These are phyloP conservation scores for Platycnemis pennipes DNA, from an alignment of 2,888 invertebrate genomes.

Conservation along the genomic window DNA sequence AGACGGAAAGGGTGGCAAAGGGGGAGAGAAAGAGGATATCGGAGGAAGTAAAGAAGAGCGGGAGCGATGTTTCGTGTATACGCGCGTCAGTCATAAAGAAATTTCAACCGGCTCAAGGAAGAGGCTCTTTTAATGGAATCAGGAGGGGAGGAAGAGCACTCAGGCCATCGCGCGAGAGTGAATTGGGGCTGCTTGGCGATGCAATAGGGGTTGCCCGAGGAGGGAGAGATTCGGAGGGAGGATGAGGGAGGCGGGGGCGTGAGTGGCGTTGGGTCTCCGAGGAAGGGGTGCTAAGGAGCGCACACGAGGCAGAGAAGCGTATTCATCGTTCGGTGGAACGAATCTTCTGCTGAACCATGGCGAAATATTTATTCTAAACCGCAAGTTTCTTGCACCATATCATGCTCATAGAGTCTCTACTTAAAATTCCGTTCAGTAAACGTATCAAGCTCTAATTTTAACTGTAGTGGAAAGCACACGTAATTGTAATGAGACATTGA, in stretches of 20 bases:
- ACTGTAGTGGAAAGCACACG: too few species aligned
- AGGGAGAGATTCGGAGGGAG: not conserved
- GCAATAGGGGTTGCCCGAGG: not conserved
- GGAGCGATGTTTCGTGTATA: slow-evolving; percentile 19
- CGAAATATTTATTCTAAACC: too few species aligned
- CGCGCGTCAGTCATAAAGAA: slow-evolving; percentile 3
- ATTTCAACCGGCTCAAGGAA: not conserved
- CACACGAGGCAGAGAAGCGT: not conserved
- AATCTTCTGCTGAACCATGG: too few species aligned
- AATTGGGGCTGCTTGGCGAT: slow-evolving; percentile 24
- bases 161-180: not conserved
- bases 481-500: too few species aligned
- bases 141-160: slow-evolving; percentile 39
- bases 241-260: not conserved
- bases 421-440: too few species aligned
- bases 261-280: not conserved
- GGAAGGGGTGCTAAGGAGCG: not conserved
- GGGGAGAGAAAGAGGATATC: not conserved
- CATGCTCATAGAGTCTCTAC: too few species aligned
- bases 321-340: not conserved
- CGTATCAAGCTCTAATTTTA: too few species aligned
- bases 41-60: not conserved
- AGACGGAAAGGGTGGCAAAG: not conserved
- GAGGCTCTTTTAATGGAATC: slow-evolving; percentile 41
- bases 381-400: too few species aligned